These are phyloP conservation scores for Camponotus fellah DNA, from an alignment of 2,888 invertebrate species.

Conservation along the genomic window DNA sequence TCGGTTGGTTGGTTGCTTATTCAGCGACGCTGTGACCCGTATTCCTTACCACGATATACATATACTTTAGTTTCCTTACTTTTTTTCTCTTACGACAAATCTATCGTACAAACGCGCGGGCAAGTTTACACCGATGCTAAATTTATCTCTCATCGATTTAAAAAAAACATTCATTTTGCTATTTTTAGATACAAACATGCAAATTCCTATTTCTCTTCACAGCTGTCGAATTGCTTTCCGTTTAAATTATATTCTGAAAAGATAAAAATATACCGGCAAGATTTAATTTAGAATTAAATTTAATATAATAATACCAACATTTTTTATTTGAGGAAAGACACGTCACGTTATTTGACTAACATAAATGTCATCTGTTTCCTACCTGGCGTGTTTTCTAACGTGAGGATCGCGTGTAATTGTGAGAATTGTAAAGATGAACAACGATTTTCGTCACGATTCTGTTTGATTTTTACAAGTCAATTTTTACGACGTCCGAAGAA, in stretches of 20 bases:
- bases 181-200: background rate
- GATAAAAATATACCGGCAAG: background rate
- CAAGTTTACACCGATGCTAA: background rate
- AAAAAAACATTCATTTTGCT: background rate
- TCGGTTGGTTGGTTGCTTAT: slow-evolving; percentile 78
- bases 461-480: background rate
- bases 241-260: background rate
- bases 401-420: background rate
- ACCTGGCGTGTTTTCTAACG: background rate
- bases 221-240: background rate
- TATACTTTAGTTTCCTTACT: slow-evolving; percentile 65
- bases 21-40: slow-evolving; percentile 84
- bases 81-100: background rate
- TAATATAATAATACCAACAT: background rate
- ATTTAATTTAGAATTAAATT: background rate
- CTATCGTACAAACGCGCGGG: background rate
- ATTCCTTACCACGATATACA: slow-evolving; percentile 76
- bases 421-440: background rate
- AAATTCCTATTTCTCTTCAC: background rate
- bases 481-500: background rate
- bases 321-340: too few relatives aligned
- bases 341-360: background rate
- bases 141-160: background rate
- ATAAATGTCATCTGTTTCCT: background rate
- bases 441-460: background rate